These are phyloP conservation scores for Brachypodius melanocephalos DNA, from an alignment of 2,113 vertebrate genomes.

Conservation along the genomic window DNA sequence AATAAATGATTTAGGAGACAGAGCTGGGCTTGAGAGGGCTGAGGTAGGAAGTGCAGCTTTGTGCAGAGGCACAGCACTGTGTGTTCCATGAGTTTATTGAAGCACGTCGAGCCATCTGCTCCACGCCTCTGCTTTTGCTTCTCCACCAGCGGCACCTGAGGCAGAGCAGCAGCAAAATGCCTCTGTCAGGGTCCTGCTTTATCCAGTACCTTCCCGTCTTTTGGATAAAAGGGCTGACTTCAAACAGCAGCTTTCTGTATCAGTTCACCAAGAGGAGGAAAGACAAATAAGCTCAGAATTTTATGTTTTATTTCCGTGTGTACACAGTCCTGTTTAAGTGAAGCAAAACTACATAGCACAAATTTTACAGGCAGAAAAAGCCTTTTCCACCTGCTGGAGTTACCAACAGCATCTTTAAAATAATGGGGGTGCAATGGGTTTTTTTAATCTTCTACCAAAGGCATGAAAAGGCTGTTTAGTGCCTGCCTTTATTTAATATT, in stretches of 20 bases:
- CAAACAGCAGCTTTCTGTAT: not conserved
- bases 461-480: not conserved
- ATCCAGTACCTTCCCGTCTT: not conserved
- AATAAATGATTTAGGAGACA: not conserved
- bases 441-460: not conserved
- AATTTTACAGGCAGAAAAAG: not conserved
- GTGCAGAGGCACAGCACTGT: not conserved
- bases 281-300: not conserved
- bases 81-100: accelerated
- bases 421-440: not conserved
- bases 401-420: not conserved
- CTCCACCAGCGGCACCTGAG: not conserved
- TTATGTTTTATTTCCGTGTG: accelerated
- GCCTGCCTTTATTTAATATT: not conserved
- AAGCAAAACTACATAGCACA: not conserved
- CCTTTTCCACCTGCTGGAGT: not conserved
- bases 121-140: not conserved
- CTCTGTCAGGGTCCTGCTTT: not conserved
- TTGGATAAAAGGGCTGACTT: not conserved
- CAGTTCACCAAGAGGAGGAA: not conserved
- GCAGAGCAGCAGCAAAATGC: not conserved
- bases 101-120: not conserved
- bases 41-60: not conserved
- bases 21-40: not conserved
- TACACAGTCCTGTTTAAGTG: accelerated